These are phyloP conservation scores for Leptocoma aspasia DNA, from an alignment of 2,113 vertebrate species.

Conservation along the genomic window DNA sequence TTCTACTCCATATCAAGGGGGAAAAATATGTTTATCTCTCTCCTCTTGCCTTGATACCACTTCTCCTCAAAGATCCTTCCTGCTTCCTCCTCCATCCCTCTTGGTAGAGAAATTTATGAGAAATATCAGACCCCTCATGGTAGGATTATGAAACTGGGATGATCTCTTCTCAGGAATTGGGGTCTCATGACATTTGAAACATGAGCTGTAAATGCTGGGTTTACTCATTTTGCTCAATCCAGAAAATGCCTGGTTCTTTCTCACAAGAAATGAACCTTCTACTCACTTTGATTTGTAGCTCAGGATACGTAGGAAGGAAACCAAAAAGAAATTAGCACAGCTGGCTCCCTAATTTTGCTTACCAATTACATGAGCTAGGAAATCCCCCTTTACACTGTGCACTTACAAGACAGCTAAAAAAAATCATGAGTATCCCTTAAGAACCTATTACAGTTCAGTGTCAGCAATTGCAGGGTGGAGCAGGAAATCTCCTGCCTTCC, in stretches of 20 bases:
- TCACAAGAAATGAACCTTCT: background rate
- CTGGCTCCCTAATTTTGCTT: background rate
- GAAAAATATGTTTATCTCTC: background rate
- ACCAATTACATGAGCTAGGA: background rate
- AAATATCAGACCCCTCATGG: background rate
- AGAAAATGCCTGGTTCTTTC: background rate
- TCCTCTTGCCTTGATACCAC: background rate
- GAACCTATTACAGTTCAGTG: background rate
- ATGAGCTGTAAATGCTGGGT: background rate
- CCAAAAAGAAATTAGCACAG: background rate
- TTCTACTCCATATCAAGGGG: background rate
- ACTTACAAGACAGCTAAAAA: background rate
- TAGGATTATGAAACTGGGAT: background rate
- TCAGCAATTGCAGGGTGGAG: conserved; percentile 13
- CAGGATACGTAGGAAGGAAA: background rate
- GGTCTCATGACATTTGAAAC: background rate
- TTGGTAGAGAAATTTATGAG: background rate
- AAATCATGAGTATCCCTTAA: background rate
- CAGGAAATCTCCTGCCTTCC: conserved; percentile 34
- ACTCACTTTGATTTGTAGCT: background rate
- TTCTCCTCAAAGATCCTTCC: background rate
- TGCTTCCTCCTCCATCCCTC: background rate
- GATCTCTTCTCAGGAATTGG: background rate
- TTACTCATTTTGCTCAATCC: background rate
- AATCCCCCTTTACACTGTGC: background rate